Evolutionary conservation across 2,888 invertebrate species (phyloP).

Genomic region (Phytoseiulus persimilis): DNA sequence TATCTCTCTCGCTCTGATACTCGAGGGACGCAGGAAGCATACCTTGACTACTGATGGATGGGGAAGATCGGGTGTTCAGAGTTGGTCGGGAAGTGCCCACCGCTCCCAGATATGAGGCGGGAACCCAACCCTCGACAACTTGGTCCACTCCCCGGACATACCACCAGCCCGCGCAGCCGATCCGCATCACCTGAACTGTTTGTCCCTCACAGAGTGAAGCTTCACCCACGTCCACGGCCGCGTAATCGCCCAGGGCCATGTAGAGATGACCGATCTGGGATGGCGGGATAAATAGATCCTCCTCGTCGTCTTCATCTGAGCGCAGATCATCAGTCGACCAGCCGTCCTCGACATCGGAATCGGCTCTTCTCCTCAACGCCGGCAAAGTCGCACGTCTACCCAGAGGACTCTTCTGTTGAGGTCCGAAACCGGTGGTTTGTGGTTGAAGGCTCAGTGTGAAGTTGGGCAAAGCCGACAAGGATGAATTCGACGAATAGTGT

Average conservation of each 20-base stretch:
- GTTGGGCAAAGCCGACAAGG: constrained; percentile 17
- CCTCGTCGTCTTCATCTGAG: constrained; percentile 70
- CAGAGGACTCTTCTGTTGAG: constrained; percentile 39
- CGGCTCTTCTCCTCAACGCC: constrained; percentile 41
- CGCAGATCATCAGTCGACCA: constrained; percentile 88
- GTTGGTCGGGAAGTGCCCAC: constrained; percentile 47
- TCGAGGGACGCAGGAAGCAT: no score
- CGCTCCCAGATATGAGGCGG: constrained; percentile 78
- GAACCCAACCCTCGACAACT: constrained; percentile 75
- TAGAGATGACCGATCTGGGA: constrained; percentile 57
- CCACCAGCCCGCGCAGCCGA: constrained; percentile 95
- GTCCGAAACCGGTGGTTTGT: constrained; percentile 15
- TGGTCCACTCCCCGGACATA: constrained; percentile 66
- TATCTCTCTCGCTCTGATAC: no score
- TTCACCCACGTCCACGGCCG: constrained; percentile 79
- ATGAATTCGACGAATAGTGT: constrained; percentile 33
- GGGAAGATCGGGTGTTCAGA: constrained; percentile 45
- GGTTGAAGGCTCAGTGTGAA: constrained; percentile 22
- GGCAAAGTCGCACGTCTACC: constrained; percentile 44
- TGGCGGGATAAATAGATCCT: constrained; percentile 55
- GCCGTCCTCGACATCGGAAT: constrained; percentile 60
- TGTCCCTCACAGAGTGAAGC: constrained; percentile 83
- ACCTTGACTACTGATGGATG: constrained; percentile 48
- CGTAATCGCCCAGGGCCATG: constrained; percentile 82
- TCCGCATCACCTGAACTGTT: constrained; percentile 59